Percentiles rank a stretch among this genome's conserved stretches.
These are phyloP conservation scores for Chloroceryle amazona DNA, from an alignment of 2,797 vertebrate species.

Conservation along the genomic window DNA sequence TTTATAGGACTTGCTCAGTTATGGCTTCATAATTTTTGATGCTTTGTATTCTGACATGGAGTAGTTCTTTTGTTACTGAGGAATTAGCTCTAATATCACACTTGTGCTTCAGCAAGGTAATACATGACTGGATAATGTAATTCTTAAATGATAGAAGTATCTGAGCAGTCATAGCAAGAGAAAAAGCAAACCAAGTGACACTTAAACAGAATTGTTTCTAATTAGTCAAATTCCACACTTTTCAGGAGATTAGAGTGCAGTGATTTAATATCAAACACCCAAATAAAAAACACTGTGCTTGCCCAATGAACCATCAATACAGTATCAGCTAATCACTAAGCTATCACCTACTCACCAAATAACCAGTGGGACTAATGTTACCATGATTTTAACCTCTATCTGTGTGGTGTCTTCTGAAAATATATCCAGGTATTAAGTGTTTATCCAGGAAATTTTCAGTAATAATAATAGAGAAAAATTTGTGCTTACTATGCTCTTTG, in stretches of 20 bases:
- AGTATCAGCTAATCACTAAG: background rate
- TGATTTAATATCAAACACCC: background rate
- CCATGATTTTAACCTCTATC: background rate
- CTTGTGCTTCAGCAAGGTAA: background rate
- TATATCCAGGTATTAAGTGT: background rate
- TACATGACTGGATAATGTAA: background rate
- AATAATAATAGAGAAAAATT: background rate
- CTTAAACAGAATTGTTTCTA: background rate
- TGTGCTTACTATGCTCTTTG: background rate
- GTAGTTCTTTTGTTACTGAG: fast-evolving
- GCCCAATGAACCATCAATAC: background rate
- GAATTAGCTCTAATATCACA: background rate
- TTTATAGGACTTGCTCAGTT: background rate
- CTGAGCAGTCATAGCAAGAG: background rate
- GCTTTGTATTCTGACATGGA: background rate
- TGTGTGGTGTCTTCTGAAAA: background rate
- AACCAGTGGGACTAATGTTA: background rate
- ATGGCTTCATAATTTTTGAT: background rate
- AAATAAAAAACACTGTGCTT: background rate
- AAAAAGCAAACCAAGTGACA: background rate
- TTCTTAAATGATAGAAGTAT: background rate
- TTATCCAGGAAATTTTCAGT: background rate
- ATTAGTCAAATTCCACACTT: background rate
- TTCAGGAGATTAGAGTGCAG: background rate
- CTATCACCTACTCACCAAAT: background rate